Evolutionary conservation across 2,113 vertebrate genomes (phyloP), one percentile per base, ranked within the genome.

Genomic region (Oryzias woworae): DNA sequence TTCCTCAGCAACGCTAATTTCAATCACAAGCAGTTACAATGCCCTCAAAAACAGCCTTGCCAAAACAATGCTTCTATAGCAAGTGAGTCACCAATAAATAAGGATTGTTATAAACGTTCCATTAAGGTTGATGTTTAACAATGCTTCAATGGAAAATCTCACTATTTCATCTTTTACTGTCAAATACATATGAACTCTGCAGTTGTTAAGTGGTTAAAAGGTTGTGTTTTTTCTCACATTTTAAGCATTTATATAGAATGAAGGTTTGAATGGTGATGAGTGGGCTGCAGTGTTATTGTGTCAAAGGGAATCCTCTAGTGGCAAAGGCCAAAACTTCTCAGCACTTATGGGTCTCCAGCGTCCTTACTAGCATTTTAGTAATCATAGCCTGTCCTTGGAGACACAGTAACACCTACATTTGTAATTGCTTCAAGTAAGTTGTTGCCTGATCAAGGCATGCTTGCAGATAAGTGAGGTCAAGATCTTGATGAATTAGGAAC

Each of bases 271-370:
- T 70, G 58, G 36, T 28, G 50, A 36, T 18, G 15, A 54, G 45
- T 0, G 17, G n/a, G 41, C 47, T n/a, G 55, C 55, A 45, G 31
- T 7, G 36, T 51, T 82, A 49, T 45, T 49, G 71, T 87, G 83
- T 85, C 7, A 24, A 66, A 75, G 66, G 85, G 75, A 81, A 83
- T 85, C 90, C 90, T 89, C 91, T 91, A 77, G 88, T 89, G 91
- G 87, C 31, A 53, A 62, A 45, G 68, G 13, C 1, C 4, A 15
- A 63, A 82, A 84, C 68, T 81, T 62, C 80, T 71, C 47, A 42
- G 14, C 46, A 1, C 20, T 49, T 5, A 12, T n/a, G 31, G 20
- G 3, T 41, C 18, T 50, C 14, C 20, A n/a, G 20, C 51, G 58
- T 49, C 28, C 6, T 45, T 16, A 16, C 16, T 45, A 4, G 2